A percentile compares a stretch with the other conserved stretches of the same genome.
These are phyloP conservation scores for Chaunax sp. DNA, from an alignment of 2,797 vertebrate species.

Conservation along the genomic window DNA sequence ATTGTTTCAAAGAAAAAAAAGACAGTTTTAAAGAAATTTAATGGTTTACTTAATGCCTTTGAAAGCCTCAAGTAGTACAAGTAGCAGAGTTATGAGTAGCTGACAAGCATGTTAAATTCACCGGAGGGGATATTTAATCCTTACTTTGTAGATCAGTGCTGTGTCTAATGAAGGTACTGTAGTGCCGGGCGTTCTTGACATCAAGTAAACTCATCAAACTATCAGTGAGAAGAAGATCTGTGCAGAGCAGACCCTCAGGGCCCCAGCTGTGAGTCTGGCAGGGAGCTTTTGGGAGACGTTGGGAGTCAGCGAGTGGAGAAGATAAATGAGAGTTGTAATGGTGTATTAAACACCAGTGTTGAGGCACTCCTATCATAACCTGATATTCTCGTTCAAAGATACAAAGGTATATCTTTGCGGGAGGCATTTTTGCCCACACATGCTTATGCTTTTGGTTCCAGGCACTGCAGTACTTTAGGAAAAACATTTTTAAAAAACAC, in stretches of 20 bases:
- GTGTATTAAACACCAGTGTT: slow-evolving; percentile 47
- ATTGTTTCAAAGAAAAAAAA: too few species aligned
- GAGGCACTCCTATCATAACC: slow-evolving; percentile 32
- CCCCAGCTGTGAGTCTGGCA: slow-evolving; percentile 54
- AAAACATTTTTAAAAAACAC: slow-evolving; percentile 41
- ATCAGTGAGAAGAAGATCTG: slow-evolving; percentile 36
- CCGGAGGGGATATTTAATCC: slow-evolving; percentile 29
- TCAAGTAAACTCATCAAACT: slow-evolving; percentile 28
- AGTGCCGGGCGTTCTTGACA: slow-evolving; percentile 20
- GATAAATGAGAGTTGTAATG: slow-evolving; percentile 59
- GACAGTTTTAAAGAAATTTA: slow-evolving; percentile 20
- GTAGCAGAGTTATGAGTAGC: too few species aligned
- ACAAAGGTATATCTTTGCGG: slow-evolving; percentile 21
- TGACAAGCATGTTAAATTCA: too few species aligned
- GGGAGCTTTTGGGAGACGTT: slow-evolving; percentile 53
- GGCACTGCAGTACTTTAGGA: slow-evolving; percentile 57
- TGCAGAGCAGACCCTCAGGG: slow-evolving; percentile 27
- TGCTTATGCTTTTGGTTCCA: slow-evolving; percentile 2
- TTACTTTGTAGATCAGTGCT: slow-evolving; percentile 32
- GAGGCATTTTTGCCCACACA: slow-evolving; percentile 5
- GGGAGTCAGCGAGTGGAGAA: slow-evolving; percentile 39
- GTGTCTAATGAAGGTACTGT: slow-evolving; percentile 31
- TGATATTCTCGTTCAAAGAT: slow-evolving; percentile 3
- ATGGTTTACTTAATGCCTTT: slow-evolving; percentile 1
- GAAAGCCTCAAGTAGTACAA: too few species aligned